Conservation (phyloP, 2,888 invertebrate genomes). For the Pyrrhosoma nymphula region DNA sequence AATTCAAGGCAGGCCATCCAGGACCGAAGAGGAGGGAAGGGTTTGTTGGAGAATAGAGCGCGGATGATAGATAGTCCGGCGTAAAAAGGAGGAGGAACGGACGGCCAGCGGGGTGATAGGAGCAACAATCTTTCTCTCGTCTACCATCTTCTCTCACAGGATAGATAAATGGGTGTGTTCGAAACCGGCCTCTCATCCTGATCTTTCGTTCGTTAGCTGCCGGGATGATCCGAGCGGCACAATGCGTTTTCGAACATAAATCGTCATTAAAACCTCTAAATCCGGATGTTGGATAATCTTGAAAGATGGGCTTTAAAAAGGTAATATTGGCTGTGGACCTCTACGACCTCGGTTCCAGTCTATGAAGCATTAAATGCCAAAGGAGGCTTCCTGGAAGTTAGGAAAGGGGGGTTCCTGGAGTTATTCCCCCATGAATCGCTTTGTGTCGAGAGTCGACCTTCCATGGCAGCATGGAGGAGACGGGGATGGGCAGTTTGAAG, state of each 20-base stretch:
- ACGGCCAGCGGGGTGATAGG: neutral
- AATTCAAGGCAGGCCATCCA: neutral
- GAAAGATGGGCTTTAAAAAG: neutral
- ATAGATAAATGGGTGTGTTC: conserved; percentile 22
- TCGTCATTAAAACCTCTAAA: conserved; percentile 32
- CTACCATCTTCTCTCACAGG: neutral
- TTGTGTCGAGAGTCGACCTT: neutral
- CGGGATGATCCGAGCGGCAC: neutral
- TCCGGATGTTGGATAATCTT: neutral
- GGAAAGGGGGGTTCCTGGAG: neutral
- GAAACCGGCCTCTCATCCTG: neutral
- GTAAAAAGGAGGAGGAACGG: neutral
- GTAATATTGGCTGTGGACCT: conserved; percentile 7
- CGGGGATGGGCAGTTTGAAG: neutral
- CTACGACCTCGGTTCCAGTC: neutral
- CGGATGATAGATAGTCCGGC: conserved; percentile 8
- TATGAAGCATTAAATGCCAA: neutral
- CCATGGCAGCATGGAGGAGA: neutral
- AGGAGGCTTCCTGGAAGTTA: neutral
- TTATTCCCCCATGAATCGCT: neutral
- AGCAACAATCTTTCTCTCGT: neutral
- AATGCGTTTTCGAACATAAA: neutral
- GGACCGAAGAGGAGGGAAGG: neutral
- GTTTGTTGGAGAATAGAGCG: neutral
- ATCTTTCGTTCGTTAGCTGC: neutral